Conservation (phyloP, 2,888 invertebrate genomes). For the Ethmia dodecea region DNA sequence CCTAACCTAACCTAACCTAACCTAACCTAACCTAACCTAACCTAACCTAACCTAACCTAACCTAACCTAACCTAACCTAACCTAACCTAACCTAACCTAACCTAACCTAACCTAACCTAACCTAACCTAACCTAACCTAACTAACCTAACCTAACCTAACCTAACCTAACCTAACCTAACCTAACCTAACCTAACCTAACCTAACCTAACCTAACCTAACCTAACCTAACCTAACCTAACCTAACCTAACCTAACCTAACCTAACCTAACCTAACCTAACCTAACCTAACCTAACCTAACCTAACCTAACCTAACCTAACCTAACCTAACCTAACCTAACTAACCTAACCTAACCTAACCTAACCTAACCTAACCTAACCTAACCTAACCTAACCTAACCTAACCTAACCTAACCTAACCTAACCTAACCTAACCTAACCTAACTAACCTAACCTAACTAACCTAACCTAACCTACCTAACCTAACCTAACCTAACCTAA, state of each 20-base stretch:
- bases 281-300: conserved; percentile 17
- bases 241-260: conserved; percentile 21
- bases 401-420: neutral
- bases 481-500: conserved; percentile 2
- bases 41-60: conserved; percentile 20
- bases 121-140: conserved; percentile 18
- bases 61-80: conserved; percentile 8
- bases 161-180: conserved; percentile 21
- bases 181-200: conserved; percentile 21
- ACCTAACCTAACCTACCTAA: too few species aligned
- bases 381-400: conserved; percentile 8
- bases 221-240: conserved; percentile 18
- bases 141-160: conserved; percentile 20
- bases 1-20: conserved; percentile 16
- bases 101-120: conserved; percentile 15
- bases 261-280: conserved; percentile 18
- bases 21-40: conserved; percentile 22
- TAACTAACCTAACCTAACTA: conserved; percentile 20
- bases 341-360: conserved; percentile 11
- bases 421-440: conserved; percentile 8
- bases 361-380: conserved; percentile 18
- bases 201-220: conserved; percentile 21
- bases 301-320: conserved; percentile 15
- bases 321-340: conserved; percentile 9
- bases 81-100: conserved; percentile 20